Evolutionary conservation across 1,140 invertebrate species (phyloP), one percentile per base, ranked within the genome.

Genomic region (Watersipora subatra): DNA sequence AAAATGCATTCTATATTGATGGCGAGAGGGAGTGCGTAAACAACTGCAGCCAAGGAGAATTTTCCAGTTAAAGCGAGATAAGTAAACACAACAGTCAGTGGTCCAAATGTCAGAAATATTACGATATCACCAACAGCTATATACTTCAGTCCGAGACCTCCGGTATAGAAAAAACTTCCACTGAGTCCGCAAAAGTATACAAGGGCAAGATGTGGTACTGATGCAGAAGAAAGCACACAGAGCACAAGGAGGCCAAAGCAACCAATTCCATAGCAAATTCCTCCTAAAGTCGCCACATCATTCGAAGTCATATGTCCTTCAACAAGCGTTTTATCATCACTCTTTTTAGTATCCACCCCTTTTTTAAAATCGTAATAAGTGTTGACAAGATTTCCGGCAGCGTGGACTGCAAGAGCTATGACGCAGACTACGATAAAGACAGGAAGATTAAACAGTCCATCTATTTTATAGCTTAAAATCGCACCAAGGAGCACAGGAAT

Each of bases 351-450:
- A 74, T 95, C 93, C 56, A 96, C 92, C 28, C 92, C 93, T 81
- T 91, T 91, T 3, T 91, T 85, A 76, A 90, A 97, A 81, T 96
- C 92, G 76, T 88, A 95, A 77, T 95, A 96, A 0, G 92, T 96
- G 76, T 97, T 96, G 0, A 97, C 92, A n/a, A 96, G 86, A 80
- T 96, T 96, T 34, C 92, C 93, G 64, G 93, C 93, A 61, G 91
- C 91, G 77, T 96, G 93, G 1, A 96, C 92, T 19, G 89, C 91
- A 61, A 94, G 81, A 3, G 93, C 86, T 1, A 90, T 93, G 57
- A 91, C 85, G 25, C 90, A 80, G 0, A 91, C 93, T 0, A 92
- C 80, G 7, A 93, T 70, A 64, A 93, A 84, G 1, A 88, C 88
- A 55, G 88, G 74, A 76, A 89, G 83, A 73, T 86, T 91, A 73